Evolutionary conservation across 2,888 invertebrate genomes (phyloP), one percentile per base, ranked within the genome.

Genomic region (Leistus spinibarbis): DNA sequence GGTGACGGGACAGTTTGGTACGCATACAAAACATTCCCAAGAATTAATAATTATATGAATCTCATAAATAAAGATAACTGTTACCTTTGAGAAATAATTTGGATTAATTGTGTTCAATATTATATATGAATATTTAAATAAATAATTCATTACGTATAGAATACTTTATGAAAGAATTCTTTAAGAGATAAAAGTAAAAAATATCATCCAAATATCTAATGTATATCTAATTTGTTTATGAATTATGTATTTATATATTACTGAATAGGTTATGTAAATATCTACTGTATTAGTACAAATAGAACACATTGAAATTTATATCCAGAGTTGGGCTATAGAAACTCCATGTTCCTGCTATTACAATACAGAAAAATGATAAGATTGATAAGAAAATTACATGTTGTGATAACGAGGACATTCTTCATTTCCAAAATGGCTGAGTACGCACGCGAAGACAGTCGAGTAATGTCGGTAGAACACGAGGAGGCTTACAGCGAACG

Each of bases 381-480:
- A 65, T 66, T 73, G 76, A 76, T 76, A 76, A 76, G 76, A 76
- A 76, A 76, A 76, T 76, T 76, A 76, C 69, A 74, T 74, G 76
- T 76, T 76, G 76, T 76, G 73, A 74, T 76, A 76, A 76, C 69
- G 76, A 76, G 76, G 76, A 76, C 76, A 76, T 76, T 76, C 73
- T 69, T 76, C 76, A 76, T 76, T 76, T 76, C 64, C 69, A 73
- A 76, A 76, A 73, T 69, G 76, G 73, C 69, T 60, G 57, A 17
- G 60, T 24, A 27, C 40, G 73, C 76, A 76, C 76, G 73, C 76
- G 23, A 73, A 54, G 53, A 23, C 17, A 24, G 13, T 57, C 57
- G 53, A 17, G 64, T 66, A 76, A 69, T 70, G 70, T 62, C 66
- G 70, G 62, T 27, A 54, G 70, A 63, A 65, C 72, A 72, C 72